phyloP scores from a whole-genome alignment of 1,140 invertebrate genomes.

The Eriocheir sinensis region DNA sequence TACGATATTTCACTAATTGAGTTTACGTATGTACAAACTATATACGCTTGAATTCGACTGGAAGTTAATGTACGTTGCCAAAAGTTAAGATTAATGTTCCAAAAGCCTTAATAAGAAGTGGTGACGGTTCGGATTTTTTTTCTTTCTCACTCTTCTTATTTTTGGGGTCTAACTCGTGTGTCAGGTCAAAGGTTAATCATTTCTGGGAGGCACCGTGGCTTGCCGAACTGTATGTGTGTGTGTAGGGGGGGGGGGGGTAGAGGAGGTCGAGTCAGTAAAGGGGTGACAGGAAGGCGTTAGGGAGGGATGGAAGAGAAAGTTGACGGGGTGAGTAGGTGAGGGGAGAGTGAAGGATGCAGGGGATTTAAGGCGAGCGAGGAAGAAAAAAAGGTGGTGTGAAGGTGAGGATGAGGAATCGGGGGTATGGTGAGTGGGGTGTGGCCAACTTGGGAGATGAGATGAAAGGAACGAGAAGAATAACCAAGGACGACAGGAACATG shows the following conservation, averaged over 20 bases:
- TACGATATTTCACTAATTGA: no score
- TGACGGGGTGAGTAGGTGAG: background rate
- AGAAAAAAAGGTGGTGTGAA: no score
- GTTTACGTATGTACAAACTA: no score
- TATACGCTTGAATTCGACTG: no score
- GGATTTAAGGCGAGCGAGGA: no score
- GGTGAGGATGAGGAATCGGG: background rate
- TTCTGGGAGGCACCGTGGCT: background rate
- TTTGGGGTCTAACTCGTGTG: no score
- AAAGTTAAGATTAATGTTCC: background rate
- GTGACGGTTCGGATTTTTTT: background rate
- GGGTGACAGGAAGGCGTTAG: background rate
- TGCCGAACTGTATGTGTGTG: background rate
- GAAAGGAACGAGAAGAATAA: background rate
- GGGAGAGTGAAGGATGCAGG: background rate
- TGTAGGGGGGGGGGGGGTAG: background rate
- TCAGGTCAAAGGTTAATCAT: background rate
- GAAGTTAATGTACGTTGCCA: no score
- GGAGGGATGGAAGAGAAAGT: background rate
- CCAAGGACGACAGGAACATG: no score
- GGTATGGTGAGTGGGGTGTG: background rate
- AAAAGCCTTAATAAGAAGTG: background rate
- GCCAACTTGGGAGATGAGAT: background rate
- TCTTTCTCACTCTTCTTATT: no score
- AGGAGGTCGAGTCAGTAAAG: background rate